Evolutionary conservation across 2,113 vertebrate species (phyloP).

Genomic region (Oryzias melastigma): DNA sequence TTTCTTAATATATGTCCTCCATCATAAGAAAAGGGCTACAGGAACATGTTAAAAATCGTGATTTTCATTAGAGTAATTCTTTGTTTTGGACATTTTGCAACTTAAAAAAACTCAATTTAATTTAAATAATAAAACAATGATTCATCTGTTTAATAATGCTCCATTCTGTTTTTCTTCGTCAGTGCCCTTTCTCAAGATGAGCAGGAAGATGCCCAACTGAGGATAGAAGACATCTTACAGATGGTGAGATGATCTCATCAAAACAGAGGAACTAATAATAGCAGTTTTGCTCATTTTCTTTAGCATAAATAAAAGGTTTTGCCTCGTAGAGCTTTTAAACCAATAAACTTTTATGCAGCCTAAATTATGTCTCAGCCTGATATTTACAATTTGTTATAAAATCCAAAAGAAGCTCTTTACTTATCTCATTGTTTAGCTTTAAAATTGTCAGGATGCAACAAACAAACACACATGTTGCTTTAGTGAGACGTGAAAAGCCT

Average conservation of each 20-base stretch:
- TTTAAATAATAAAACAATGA: too few relatives aligned
- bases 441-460: background rate
- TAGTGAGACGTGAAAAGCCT: constrained; percentile 18
- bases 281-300: too few relatives aligned
- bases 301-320: too few relatives aligned
- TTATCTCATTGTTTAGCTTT: background rate
- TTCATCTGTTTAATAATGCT: background rate
- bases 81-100: too few relatives aligned
- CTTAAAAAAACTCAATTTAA: too few relatives aligned
- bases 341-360: background rate
- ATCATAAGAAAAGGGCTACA: too few relatives aligned
- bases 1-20: too few relatives aligned
- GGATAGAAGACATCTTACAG: constrained; percentile 91
- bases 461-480: background rate
- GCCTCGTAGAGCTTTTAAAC: too few relatives aligned
- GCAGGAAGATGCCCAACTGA: constrained; percentile 91
- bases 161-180: background rate
- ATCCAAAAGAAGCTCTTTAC: background rate
- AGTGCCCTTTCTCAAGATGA: constrained; percentile 96
- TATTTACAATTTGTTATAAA: constrained; percentile 4
- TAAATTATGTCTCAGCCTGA: background rate
- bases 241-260: constrained; percentile 79
- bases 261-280: too few relatives aligned
- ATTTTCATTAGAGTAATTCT: too few relatives aligned
- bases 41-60: too few relatives aligned